Conservation (phyloP, 2,797 vertebrate species). For the Myotis findleyi region DNA sequence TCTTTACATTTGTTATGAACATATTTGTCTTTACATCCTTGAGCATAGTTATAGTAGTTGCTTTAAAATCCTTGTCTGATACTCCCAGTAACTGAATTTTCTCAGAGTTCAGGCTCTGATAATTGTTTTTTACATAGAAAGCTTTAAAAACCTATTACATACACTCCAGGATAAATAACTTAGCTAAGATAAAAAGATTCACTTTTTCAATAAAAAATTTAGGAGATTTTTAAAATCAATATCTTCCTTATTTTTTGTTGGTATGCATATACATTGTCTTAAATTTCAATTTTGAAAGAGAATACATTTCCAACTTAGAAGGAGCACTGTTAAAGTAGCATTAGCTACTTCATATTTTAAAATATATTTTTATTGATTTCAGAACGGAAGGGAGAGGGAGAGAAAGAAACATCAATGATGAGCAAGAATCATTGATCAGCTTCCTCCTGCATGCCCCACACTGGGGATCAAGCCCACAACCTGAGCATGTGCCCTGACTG, state of each 20-base stretch:
- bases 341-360: not conserved
- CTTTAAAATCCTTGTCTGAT: not conserved
- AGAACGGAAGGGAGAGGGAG: too few species aligned
- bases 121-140: not conserved
- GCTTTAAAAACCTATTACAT: not conserved
- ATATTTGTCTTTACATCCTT: not conserved
- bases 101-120: not conserved
- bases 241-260: conserved; percentile 22
- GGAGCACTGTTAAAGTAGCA: not conserved
- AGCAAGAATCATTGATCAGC: too few species aligned
- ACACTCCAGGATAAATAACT: not conserved
- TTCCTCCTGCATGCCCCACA: too few species aligned
- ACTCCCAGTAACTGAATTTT: not conserved
- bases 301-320: not conserved
- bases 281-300: not conserved
- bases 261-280: not conserved
- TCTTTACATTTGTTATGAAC: not conserved
- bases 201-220: conserved; percentile 4
- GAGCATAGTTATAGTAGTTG: not conserved
- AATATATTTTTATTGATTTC: too few species aligned
- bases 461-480: too few species aligned
- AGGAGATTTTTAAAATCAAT: not conserved
- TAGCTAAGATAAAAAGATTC: conserved; percentile 45
- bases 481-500: too few species aligned
- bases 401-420: too few species aligned